Base-by-base conservation (phyloP, 1,140 invertebrate genomes). In the silkworm (Bombyx mori) region DNA sequence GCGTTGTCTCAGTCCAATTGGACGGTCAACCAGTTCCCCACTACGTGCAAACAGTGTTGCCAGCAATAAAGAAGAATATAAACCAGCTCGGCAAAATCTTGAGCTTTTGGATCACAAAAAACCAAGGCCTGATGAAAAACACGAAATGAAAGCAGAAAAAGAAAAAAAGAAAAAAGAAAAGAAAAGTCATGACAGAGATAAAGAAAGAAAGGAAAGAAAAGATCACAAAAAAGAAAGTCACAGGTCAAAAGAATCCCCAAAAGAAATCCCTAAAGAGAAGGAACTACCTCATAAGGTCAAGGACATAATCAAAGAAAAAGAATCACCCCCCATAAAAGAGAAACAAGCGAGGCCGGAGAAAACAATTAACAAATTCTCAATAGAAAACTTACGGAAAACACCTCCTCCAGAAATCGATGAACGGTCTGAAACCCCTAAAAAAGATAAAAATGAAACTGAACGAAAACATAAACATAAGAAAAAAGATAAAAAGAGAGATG, bases 101-200 rank as follows among this genome's bases (percentile, higher is more conserved):
- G 89, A 89, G 64, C 83, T 69, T 54, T 73, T 77, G 67, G 86
- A 89, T 44, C 74, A 77, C 52, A 89, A 88, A 57, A 89, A 85
- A 70, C 42, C 69, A 12, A 85, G 82, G 72, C 46, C 67, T 22
- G 75, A 68, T 63, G 87, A 90, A 55, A 88, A 88, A 55, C 72
- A 78, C 44, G 61, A 77, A 18, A 77, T 87, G 35, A 86, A 86
- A 69, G 50, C 66, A 45, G 79, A 80, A 18, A 80, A 82, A 51
- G 91, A 75, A 74, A 89, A 85, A 67, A 88, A 75, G 76, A 90
- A 85, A 70, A 88, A 88, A 62, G 89, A 90, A 45, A 86, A 86
- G 66, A 89, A 89, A 69, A 83, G 73, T 57, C 82, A 86, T 70
- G 89, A 89, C 53, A 79, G 88, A 62, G 88, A 89, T 58, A 89